Conservation (phyloP, 2,888 invertebrate species). For the Drosophila cracens region DNA sequence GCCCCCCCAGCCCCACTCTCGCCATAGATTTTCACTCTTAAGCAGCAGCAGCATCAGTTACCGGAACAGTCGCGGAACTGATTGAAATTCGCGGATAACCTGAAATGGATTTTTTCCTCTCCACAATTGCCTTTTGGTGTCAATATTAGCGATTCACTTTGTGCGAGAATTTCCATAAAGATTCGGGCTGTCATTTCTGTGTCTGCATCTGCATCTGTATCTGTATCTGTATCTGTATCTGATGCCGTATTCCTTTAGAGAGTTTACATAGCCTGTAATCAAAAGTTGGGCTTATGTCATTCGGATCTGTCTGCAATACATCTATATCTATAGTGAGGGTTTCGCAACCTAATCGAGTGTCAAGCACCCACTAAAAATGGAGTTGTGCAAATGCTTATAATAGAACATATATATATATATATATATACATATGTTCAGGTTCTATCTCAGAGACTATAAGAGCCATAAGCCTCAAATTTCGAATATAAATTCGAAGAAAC, state of each 20-base stretch:
- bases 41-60: conserved; percentile 9
- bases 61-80: conserved; percentile 67
- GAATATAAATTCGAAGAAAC: neutral
- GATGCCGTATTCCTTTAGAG: neutral
- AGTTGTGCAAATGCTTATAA: too few relatives aligned
- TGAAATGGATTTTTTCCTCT: conserved; percentile 82
- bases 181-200: neutral
- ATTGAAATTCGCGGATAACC: conserved; percentile 85
- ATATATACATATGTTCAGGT: neutral
- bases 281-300: neutral
- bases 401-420: neutral
- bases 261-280: neutral
- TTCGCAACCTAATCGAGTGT: neutral
- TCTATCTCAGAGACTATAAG: neutral
- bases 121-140: conserved; percentile 84
- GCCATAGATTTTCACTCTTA: conserved; percentile 55
- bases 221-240: neutral
- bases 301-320: neutral
- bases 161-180: conserved; percentile 35
- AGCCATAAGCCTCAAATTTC: neutral
- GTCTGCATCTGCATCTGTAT: neutral
- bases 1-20: neutral
- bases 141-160: conserved; percentile 81
- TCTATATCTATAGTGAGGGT: neutral
- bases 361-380: neutral